Base-by-base conservation (phyloP, 2,113 vertebrate species). In the Poecilia latipinna region DNA sequence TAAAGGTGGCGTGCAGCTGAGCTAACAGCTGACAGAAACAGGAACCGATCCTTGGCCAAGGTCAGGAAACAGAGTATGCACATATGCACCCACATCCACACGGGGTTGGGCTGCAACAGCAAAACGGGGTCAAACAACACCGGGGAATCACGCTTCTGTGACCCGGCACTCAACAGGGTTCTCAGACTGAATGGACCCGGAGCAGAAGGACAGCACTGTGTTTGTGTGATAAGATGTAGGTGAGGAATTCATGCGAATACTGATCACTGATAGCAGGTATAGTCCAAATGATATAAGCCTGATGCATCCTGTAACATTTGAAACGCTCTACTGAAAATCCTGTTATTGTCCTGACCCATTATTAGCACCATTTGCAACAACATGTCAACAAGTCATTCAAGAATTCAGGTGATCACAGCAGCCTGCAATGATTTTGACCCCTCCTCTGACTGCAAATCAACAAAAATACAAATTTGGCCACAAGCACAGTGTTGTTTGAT, bases 1-100 rank as follows among this genome's bases (percentile, higher is more conserved):
- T 90, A 86, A 90, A 88, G 82, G 80, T 82, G 86, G 86, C 62
- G 42, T 17, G 65, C 79, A 84, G 78, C 91, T 78, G 90, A 86
- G 89, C 86, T 81, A 85, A 83, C 87, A 92, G 83, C 88, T 89
- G 91, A 91, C 87, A 86, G 85, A 88, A 83, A 91, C 78, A 85
- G 85, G 89, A 92, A 90, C 80, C 72, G 77, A 79, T 74, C 78
- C 65, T 85, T 81, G 76, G 77, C 86, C 90, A 92, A 92, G 90
- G 87, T 91, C 91, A 90, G 82, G 77, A 76, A 75, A 75, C 72
- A 42, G 28, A 68, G 33, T 31, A 24, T 35, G 26, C 61, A 73
- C 42, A 65, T 31, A 64, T 19, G 66, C 51, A 61, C 66, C 28
- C 33, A 67, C n/a, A 63, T 33, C 0, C 64, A 73, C 66, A 70